Percentiles rank a stretch among this genome's conserved stretches.
phyloP scores from a whole-genome alignment of 2,888 invertebrate species.

The Calephelis perditalis region DNA sequence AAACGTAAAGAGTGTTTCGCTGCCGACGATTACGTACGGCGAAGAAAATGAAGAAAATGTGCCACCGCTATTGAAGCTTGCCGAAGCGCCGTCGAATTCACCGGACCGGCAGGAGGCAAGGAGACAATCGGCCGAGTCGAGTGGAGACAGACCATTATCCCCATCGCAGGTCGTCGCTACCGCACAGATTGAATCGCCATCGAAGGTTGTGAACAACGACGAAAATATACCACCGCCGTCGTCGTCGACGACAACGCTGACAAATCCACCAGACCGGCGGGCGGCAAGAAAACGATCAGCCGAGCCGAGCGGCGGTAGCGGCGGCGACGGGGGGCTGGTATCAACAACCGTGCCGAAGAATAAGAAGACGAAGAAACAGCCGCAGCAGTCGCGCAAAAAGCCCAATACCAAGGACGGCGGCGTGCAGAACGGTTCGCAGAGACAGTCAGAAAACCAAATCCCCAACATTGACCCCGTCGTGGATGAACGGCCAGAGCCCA shows the following conservation, averaged over 20 bases:
- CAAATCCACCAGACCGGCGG: not conserved
- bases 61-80: not conserved
- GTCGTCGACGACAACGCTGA: not conserved
- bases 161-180: not conserved
- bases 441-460: not conserved
- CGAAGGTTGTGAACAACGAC: not conserved
- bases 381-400: not conserved
- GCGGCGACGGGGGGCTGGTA: not conserved
- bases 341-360: not conserved
- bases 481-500: not conserved
- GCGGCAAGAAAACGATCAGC: too few relatives aligned
- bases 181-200: not conserved
- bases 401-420: not conserved
- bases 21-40: not conserved
- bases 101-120: not conserved
- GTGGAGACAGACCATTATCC: not conserved
- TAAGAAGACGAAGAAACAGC: not conserved
- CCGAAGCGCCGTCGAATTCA: not conserved
- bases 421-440: not conserved
- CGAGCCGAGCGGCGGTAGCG: too few relatives aligned
- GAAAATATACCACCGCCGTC: not conserved
- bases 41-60: not conserved
- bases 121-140: not conserved
- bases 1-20: not conserved
- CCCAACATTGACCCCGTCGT: not conserved